Base-by-base conservation (phyloP, 2,797 vertebrate species). In the Mus caroli region DNA sequence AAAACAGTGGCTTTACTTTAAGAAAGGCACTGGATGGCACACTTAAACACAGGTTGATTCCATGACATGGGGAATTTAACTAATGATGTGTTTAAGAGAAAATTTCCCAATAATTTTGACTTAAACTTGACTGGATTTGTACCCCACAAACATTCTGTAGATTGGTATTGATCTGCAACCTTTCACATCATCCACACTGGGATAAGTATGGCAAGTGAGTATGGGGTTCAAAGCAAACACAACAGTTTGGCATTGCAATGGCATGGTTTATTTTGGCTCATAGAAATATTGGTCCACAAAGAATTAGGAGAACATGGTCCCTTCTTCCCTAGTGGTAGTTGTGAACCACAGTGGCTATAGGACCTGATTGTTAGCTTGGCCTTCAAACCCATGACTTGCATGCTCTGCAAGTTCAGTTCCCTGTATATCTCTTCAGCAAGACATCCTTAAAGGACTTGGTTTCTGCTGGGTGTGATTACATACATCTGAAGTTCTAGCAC, bases 71-170 rank as follows among this genome's bases (percentile, higher is more conserved):
- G 71, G 54, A 64, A 52, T 79, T 69, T 34, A 60, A n/a, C 90
- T 73, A 26, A 86, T 28, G 34, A 56, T 10, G 0, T 0, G 50
- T 12, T 52, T 80, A 46, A 28, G 73, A 52, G 67, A 77, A 77
- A 52, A 40, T 24, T 3, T 83, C 40, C 88, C 75, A 24, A 46
- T 0, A 67, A n/a, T 52, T 46, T 64, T 15, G 22, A 46, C 69
- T 31, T 52, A 71, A 22, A 54, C 24, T 1, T 31, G 75, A 14
- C 28, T 58, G 52, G 28, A 92, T 15, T 4, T 1, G 4, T 12
- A 1, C 22, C 54, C 8, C 50, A 62, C 1, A 69, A 82, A 82
- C 3, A 0, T 3, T 43, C 13, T 1, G 0, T 28, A 54, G 34
- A 31, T 24, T 22, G 10, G 34, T 3, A 46, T 4, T 7, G 4